These are phyloP conservation scores for Labeo rohita DNA, from an alignment of 2,113 vertebrate genomes.

Conservation along the genomic window DNA sequence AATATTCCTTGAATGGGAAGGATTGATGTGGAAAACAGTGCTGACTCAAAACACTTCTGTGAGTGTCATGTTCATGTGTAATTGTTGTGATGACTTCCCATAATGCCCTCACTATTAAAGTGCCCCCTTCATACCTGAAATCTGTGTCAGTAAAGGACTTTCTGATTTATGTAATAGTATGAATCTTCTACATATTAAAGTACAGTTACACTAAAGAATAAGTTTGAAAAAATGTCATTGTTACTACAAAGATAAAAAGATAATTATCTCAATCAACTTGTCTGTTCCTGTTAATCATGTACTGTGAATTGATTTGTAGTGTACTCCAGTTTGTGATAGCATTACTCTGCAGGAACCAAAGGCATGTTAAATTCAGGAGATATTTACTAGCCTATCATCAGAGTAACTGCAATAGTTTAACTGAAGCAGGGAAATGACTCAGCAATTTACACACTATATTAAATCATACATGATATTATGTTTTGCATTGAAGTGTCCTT, in stretches of 20 bases:
- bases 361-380: slow-evolving; percentile 35
- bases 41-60: neutral
- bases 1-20: neutral
- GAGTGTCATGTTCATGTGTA: slow-evolving; percentile 22
- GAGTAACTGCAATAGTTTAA: slow-evolving; percentile 31
- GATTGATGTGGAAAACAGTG: neutral
- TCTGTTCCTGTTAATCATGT: slow-evolving; percentile 18
- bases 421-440: slow-evolving; percentile 15
- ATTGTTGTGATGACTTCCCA: neutral
- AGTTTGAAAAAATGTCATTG: neutral
- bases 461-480: slow-evolving; percentile 45
- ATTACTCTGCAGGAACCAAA: slow-evolving; percentile 47
- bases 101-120: slow-evolving; percentile 26
- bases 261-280: neutral
- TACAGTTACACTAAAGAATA: slow-evolving; percentile 20
- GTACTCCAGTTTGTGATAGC: slow-evolving; percentile 26
- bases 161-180: neutral
- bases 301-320: slow-evolving; percentile 42
- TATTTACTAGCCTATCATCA: slow-evolving; percentile 40
- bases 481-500: slow-evolving; percentile 74
- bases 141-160: neutral
- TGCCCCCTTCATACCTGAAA: slow-evolving; percentile 42
- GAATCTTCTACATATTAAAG: neutral
- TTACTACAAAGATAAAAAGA: neutral
- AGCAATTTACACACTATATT: neutral